Evolutionary conservation across 2,888 invertebrate species (phyloP), one percentile per base, ranked within the genome.

Genomic region (Bimastos eiseni): DNA sequence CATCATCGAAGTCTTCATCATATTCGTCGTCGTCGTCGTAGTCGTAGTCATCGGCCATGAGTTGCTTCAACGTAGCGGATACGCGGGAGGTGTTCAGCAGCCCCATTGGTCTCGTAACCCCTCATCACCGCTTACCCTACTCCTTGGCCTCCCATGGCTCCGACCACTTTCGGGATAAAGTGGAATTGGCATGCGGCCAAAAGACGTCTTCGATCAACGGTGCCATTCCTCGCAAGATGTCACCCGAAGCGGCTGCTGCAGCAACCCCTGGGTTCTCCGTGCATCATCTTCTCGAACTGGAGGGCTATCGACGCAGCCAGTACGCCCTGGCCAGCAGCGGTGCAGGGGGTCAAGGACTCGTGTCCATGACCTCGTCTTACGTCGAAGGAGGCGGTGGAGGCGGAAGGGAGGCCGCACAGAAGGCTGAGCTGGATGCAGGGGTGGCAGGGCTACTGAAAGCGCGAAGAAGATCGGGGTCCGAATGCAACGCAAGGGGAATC

Each of bases 91-190:
- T 70, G 70, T 70, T 70, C 70, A 70, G 70, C 70, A 70, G n/a
- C n/a, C 70, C 70, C n/a, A n/a, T 70, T 30, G 70, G 70, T 70
- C 70, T 70, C 13, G 70, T 70, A 8, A 70, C 70, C 70, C 70
- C 70, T 70, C 70, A 70, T 70, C 70, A 70, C n/a, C 70, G 70
- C n/a, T 70, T 70, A n/a, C 70, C 70, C n/a, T 70, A 70, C 70
- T n/a, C 70, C 49, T 24, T 21, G 70, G 70, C 70, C 70, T 8
- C n/a, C 30, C 70, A 30, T n/a, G n/a, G n/a, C 8, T 70, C 70
- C 70, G 70, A 70, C n/a, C 70, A 70, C 70, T 70, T 70, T 13
- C 30, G 70, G n/a, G 70, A 70, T 0, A 70, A 30, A 11, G n/a
- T 30, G 70, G 70, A 70, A 4, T 70, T 70, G 70, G n/a, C 70